Conservation (phyloP, 2,113 vertebrate species). For the Tor tambroides region DNA sequence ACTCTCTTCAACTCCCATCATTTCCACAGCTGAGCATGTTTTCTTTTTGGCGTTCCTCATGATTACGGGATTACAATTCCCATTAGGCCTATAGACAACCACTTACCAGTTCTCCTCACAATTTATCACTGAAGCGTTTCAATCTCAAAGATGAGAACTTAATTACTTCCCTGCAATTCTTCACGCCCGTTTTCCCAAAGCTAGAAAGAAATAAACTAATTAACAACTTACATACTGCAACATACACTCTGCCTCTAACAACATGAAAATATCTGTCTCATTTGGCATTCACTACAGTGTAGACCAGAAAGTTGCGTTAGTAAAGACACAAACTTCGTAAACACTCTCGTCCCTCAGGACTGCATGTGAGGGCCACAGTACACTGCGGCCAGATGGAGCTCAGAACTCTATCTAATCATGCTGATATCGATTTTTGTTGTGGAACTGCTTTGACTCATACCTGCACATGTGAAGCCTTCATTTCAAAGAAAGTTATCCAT, state of each 20-base stretch:
- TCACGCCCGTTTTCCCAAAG: constrained; percentile 25
- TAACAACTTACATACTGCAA: constrained; percentile 1
- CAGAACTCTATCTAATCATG: constrained; percentile 14
- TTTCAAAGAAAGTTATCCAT: constrained; percentile 29
- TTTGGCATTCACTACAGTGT: constrained; percentile 4
- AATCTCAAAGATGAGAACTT: constrained; percentile 33
- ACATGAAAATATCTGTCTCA: not conserved
- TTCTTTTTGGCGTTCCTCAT: not conserved
- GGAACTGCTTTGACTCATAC: not conserved
- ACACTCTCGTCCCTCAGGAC: not conserved
- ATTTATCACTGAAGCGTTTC: constrained; percentile 22
- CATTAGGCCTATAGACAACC: constrained; percentile 2
- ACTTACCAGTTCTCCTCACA: constrained; percentile 24
- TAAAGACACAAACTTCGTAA: not conserved
- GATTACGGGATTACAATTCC: constrained; percentile 7
- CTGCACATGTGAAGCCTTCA: constrained; percentile 1
- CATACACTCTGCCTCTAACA: not conserved
- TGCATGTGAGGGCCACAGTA: not conserved
- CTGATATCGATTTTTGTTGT: not conserved
- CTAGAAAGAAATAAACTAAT: constrained; percentile 43
- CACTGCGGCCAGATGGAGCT: constrained; percentile 5
- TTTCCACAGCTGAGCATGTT: not conserved
- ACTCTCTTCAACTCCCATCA: not conserved
- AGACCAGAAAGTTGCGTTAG: not conserved
- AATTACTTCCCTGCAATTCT: constrained; percentile 44